A percentile compares a stretch with the other conserved stretches of the same genome.
Evolutionary conservation across 1,140 invertebrate genomes (phyloP).

Genomic region (Aphaenogaster floridana): DNA sequence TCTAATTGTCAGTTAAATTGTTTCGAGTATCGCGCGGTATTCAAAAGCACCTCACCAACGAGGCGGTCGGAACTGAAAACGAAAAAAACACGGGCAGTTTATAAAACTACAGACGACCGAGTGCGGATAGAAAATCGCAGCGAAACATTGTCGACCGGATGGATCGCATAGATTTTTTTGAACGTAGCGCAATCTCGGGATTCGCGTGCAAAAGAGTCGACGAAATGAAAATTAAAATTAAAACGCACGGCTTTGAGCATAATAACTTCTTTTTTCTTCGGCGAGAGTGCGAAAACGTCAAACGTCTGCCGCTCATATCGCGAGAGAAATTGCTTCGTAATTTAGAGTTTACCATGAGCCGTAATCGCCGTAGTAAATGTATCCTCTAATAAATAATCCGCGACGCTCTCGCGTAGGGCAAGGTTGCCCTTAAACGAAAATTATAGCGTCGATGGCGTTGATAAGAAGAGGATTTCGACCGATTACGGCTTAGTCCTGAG

Average conservation of each 20-base stretch:
- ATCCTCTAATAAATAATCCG: constrained; percentile 40
- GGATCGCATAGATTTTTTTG: constrained; percentile 46
- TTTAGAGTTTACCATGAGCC: constrained; percentile 31
- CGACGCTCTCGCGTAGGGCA: not conserved
- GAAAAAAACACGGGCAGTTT: constrained; percentile 16
- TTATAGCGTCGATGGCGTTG: constrained; percentile 44
- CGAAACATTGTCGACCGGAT: constrained; percentile 36
- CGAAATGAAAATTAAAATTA: constrained; percentile 37
- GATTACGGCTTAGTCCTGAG: constrained; percentile 45
- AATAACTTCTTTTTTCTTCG: not conserved
- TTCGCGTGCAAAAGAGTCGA: not conserved
- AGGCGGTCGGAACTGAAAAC: not conserved
- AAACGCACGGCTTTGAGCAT: constrained; percentile 17
- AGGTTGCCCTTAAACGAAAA: constrained; percentile 25
- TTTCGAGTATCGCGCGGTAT: constrained; percentile 57
- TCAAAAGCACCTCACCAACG: constrained; percentile 22
- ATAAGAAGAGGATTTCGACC: constrained; percentile 54
- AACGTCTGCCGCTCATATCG: constrained; percentile 21
- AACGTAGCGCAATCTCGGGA: constrained; percentile 30
- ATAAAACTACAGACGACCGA: constrained; percentile 46
- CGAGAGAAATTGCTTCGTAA: constrained; percentile 34
- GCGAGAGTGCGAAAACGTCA: constrained; percentile 2
- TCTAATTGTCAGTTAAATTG: constrained; percentile 75
- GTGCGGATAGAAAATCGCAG: constrained; percentile 41
- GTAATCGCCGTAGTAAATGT: constrained; percentile 27